phyloP scores from a whole-genome alignment of 2,113 vertebrate species.

The Hippocampus comes region DNA sequence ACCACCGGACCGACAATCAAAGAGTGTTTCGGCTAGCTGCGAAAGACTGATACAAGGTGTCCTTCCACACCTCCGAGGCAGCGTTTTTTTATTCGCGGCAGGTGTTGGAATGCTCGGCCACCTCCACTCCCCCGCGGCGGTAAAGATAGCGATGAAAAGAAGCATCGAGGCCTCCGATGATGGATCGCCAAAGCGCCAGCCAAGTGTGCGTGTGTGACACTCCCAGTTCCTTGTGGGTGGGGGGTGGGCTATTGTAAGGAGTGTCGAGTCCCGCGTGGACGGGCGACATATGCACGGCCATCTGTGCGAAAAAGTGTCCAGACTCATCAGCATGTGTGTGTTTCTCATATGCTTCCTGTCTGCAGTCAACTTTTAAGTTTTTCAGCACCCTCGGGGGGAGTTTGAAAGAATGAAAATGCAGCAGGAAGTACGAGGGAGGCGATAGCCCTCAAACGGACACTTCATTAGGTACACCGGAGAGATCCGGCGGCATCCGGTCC shows the following conservation, averaged over 20 bases:
- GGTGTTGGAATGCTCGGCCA: conserved; percentile 32
- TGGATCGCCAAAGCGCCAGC: conserved; percentile 40
- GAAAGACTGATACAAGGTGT: background rate
- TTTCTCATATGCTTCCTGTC: background rate
- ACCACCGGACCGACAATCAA: conserved; percentile 20
- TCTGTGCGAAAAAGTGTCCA: conserved; percentile 41
- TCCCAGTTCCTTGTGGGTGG: background rate
- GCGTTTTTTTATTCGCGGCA: conserved; percentile 26
- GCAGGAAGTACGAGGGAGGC: background rate
- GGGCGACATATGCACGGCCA: conserved; percentile 44
- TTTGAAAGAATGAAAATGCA: background rate
- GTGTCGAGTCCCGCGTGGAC: conserved; percentile 25
- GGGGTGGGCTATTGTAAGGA: conserved; percentile 20
- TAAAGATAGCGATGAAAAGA: conserved; percentile 64
- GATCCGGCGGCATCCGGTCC: too few relatives aligned
- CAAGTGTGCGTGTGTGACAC: conserved; percentile 17
- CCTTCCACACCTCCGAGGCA: conserved; percentile 13
- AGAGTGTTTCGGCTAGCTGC: background rate
- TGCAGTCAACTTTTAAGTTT: conserved; percentile 21
- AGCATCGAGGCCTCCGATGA: conserved; percentile 31
- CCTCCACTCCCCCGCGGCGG: conserved; percentile 29
- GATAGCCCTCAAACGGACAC: background rate
- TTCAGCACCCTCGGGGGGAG: background rate
- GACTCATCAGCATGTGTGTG: conserved; percentile 26
- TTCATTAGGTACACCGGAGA: too few relatives aligned